Percentiles rank a stretch among this genome's conserved stretches.
Conservation (phyloP, 2,888 invertebrate species). For the Drosophila subquinaria region DNA sequence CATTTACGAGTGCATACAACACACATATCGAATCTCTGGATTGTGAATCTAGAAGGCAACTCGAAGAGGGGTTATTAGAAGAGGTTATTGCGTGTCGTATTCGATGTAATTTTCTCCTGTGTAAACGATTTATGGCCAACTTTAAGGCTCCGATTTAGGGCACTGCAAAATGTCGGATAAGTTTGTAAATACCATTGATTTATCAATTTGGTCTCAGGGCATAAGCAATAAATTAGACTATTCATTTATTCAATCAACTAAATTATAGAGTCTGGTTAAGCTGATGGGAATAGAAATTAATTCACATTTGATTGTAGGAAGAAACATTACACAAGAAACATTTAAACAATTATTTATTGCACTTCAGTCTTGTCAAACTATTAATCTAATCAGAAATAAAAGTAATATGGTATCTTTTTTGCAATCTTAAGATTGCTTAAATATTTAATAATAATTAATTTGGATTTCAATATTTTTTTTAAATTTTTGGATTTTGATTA, state of each 20-base stretch:
- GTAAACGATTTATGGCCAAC: constrained; percentile 54
- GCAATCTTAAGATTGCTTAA: background rate
- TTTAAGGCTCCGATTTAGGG: constrained; percentile 48
- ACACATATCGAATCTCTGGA: constrained; percentile 5
- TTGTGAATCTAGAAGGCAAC: constrained; percentile 14
- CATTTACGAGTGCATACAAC: constrained; percentile 21
- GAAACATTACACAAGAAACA: no score
- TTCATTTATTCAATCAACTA: constrained; percentile 17
- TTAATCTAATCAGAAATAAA: no score
- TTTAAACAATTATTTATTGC: no score
- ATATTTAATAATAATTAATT: background rate
- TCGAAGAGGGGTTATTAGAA: constrained; percentile 27
- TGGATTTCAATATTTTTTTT: background rate
- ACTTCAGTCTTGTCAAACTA: background rate
- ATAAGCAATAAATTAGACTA: constrained; percentile 3
- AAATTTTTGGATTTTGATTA: background rate
- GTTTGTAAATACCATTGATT: constrained; percentile 49
- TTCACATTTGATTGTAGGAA: background rate
- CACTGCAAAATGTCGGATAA: constrained; percentile 26
- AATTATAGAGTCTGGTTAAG: background rate
- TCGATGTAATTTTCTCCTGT: constrained; percentile 11
- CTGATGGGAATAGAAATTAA: background rate
- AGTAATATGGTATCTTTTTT: background rate
- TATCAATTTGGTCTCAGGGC: constrained; percentile 31
- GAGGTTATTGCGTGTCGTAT: constrained; percentile 46